Conservation (phyloP, 2,888 invertebrate species). For the Drosophila rellima region DNA sequence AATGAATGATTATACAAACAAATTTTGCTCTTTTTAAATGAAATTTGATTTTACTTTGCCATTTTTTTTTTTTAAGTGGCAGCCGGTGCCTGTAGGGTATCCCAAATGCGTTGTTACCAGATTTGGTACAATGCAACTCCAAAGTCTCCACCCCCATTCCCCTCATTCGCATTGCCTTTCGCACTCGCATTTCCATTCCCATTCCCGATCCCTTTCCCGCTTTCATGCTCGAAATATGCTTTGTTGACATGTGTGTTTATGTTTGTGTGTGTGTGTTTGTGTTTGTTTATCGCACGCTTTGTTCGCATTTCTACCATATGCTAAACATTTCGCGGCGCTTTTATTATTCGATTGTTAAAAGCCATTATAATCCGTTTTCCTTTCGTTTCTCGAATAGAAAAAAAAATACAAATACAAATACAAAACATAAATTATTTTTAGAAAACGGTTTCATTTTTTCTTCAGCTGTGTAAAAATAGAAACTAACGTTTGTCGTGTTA, state of each 20-base stretch:
- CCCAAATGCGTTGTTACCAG: constrained; percentile 1
- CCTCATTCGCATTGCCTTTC: constrained; percentile 36
- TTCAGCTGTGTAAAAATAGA: constrained; percentile 51
- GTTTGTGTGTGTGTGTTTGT: constrained; percentile 27
- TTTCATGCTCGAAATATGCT: constrained; percentile 60
- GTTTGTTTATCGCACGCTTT: constrained; percentile 62
- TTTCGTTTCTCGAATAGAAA: constrained; percentile 49
- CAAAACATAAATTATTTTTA: constrained; percentile 71
- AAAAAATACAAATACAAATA: constrained; percentile 4
- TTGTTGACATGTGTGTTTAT: constrained; percentile 54
- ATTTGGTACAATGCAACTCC: background rate
- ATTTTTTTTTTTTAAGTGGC: too few relatives aligned
- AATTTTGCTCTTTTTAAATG: too few relatives aligned
- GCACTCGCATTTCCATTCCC: constrained; percentile 29
- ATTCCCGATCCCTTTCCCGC: constrained; percentile 24
- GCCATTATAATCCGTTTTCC: constrained; percentile 61
- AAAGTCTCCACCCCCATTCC: background rate
- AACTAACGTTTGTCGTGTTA: constrained; percentile 37
- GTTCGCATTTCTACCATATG: constrained; percentile 67
- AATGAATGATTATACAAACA: too few relatives aligned
- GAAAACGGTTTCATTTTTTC: constrained; percentile 75
- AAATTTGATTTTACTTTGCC: too few relatives aligned
- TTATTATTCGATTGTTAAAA: constrained; percentile 54
- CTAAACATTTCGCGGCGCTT: constrained; percentile 64
- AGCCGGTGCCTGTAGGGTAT: too few relatives aligned